Evolutionary conservation across 1,140 invertebrate species (phyloP).

Genomic region (Pseudobourletiella spinata): DNA sequence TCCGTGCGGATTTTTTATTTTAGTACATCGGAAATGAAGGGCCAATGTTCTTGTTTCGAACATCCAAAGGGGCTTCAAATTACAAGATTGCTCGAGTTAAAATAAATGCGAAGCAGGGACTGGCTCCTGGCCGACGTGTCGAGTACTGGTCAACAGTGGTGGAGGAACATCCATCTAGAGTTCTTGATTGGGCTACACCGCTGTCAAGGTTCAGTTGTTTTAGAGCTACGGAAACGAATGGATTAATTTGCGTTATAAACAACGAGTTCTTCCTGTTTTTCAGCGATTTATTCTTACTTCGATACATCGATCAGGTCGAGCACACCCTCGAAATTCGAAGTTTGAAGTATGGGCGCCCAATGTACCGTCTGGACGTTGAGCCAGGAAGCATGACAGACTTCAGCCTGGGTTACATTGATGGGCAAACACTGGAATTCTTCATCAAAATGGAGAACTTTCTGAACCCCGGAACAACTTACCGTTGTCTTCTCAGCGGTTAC

Average conservation of each 20-base stretch:
- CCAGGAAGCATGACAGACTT: slow-evolving; percentile 62
- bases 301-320: slow-evolving; percentile 91
- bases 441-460: slow-evolving; percentile 89
- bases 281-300: slow-evolving; percentile 73
- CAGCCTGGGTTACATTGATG: slow-evolving; percentile 49
- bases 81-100: slow-evolving; percentile 21
- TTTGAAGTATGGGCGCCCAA: slow-evolving; percentile 58
- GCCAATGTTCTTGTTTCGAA: slow-evolving; percentile 13
- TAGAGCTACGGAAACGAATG: too few relatives aligned
- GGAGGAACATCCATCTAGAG: too few relatives aligned
- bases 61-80: slow-evolving; percentile 15
- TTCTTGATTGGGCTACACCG: too few relatives aligned
- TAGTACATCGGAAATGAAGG: slow-evolving; percentile 40
- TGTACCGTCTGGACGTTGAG: slow-evolving; percentile 60
- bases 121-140: too few relatives aligned
- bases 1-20: too few relatives aligned
- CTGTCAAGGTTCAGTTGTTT: too few relatives aligned
- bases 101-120: slow-evolving; percentile 12
- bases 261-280: too few relatives aligned
- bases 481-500: slow-evolving; percentile 61
- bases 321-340: slow-evolving; percentile 62
- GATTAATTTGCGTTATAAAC: too few relatives aligned
- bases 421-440: slow-evolving; percentile 77
- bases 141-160: too few relatives aligned
- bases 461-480: slow-evolving; percentile 88